These are phyloP conservation scores for Popillia japonica DNA, from an alignment of 1,140 invertebrate genomes.

Conservation along the genomic window DNA sequence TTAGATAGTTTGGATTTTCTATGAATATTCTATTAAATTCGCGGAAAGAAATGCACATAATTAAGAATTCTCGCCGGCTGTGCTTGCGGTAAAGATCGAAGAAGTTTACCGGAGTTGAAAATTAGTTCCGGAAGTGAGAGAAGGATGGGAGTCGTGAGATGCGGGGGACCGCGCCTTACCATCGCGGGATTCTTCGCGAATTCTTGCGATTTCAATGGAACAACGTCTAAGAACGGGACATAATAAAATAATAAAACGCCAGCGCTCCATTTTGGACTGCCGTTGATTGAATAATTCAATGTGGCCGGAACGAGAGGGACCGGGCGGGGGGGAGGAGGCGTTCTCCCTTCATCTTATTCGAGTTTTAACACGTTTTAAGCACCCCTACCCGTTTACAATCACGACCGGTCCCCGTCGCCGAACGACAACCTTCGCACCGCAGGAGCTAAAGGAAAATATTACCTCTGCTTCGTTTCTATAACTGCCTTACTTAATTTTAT, in stretches of 20 bases:
- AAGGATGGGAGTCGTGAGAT: neutral
- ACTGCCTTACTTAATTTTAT: neutral
- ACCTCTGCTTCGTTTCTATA: neutral
- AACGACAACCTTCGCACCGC: neutral
- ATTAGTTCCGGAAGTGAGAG: neutral
- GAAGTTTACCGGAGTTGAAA: neutral
- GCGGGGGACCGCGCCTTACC: neutral
- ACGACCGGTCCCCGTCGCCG: neutral
- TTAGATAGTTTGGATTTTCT: too few species aligned
- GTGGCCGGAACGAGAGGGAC: neutral
- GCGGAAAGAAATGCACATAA: neutral
- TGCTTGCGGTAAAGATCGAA: neutral
- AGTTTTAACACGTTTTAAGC: neutral
- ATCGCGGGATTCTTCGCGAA: neutral
- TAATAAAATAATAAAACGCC: conserved; percentile 6
- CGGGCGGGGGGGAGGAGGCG: too few species aligned
- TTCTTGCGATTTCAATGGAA: conserved; percentile 4
- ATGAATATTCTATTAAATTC: neutral
- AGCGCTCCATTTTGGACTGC: neutral
- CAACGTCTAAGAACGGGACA: neutral
- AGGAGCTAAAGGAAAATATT: neutral
- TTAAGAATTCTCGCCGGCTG: neutral
- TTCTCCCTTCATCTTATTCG: neutral
- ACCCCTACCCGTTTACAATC: neutral
- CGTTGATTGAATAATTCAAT: conserved; percentile 2